Evolutionary conservation across 2,888 invertebrate species (phyloP).

Genomic region (Gymnoscelis rufifasciata): DNA sequence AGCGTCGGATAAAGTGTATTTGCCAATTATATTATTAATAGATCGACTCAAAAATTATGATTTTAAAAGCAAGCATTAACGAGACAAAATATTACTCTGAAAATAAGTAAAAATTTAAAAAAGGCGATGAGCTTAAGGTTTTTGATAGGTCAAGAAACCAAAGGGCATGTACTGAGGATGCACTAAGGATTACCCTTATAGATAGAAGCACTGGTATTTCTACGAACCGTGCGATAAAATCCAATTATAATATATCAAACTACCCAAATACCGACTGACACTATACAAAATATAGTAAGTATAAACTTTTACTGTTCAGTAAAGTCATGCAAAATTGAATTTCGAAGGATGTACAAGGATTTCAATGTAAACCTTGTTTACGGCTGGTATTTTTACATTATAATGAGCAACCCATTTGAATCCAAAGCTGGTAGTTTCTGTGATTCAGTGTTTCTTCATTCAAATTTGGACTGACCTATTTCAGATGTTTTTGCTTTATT

Average conservation of each 20-base stretch:
- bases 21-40: too few species aligned
- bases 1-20: too few species aligned
- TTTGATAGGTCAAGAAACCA: too few species aligned
- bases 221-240: too few species aligned
- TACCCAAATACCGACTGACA: constrained; percentile 1
- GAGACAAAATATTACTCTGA: too few species aligned
- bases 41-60: too few species aligned
- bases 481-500: constrained; percentile 16
- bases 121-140: too few species aligned
- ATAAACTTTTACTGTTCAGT: constrained; percentile 11
- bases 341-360: constrained; percentile 24
- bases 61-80: too few species aligned
- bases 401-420: constrained; percentile 41
- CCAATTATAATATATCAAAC: constrained; percentile 6
- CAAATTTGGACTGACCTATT: constrained; percentile 38
- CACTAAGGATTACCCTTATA: too few species aligned
- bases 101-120: too few species aligned
- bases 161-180: too few species aligned
- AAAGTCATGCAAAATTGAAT: constrained; percentile 30
- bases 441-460: constrained; percentile 32
- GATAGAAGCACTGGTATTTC: too few species aligned
- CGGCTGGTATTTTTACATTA: constrained; percentile 40
- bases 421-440: constrained; percentile 32
- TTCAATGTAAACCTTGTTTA: constrained; percentile 31
- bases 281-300: constrained; percentile 13